Base-by-base conservation (phyloP, 2,888 invertebrate genomes). In the Machimus rusticus region DNA sequence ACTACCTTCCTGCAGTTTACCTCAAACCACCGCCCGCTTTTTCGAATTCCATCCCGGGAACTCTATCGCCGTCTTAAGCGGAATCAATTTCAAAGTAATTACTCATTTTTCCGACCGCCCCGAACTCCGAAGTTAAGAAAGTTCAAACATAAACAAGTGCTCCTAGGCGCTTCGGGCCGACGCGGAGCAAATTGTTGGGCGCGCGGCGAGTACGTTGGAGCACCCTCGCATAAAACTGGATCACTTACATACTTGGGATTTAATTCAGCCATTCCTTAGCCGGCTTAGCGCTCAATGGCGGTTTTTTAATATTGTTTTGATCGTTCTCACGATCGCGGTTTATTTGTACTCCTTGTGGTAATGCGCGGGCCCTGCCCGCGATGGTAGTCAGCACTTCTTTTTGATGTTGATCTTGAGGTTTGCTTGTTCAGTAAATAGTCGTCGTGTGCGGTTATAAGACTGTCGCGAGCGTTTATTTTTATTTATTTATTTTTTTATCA, bases 71-170 rank as follows among this genome's bases (percentile, higher is more conserved):
- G 78, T 78, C 12, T 39, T 78, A 78, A 78, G 23, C 46, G 39
- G 78, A 78, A 78, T 78, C 78, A 78, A 78, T 78, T 78, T 78
- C 78, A 78, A 37, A 43, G 78, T 43, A 78, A 78, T 78, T 43
- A 78, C 43, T 78, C 78, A 78, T 78, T 78, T 46, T 78, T 78
- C 43, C 43, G 46, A 12, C 39, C 37, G 37, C 66, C 8, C 28
- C 66, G 12, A 12, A 66, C 66, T 8, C 66, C 66, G 14, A 12
- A 66, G 66, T 66, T 66, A 23, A 19, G 51, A 51, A 55, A 66
- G 23, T 66, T 28, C 66, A 66, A 66, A 28, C 66, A 66, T 66
- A 66, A 66, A 66, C 66, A 66, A 66, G 28, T 66, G 66, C 66
- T 23, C 66, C 66, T 66, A 28, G 66, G 66, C 66, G 66, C 66